phyloP scores from a whole-genome alignment of 2,888 invertebrate genomes.

The Ptilodon capucinus region DNA sequence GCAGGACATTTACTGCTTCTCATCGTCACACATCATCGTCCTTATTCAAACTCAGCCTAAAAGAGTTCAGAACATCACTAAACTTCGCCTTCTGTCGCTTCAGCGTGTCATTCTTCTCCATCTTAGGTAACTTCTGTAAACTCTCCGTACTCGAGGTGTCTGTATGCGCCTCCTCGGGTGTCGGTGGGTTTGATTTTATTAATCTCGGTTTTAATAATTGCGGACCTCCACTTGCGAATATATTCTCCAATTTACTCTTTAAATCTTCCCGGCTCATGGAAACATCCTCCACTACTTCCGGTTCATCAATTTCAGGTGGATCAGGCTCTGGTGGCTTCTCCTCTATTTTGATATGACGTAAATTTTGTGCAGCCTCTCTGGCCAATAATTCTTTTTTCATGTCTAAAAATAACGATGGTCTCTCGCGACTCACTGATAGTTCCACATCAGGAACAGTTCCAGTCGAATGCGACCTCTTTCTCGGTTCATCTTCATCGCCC shows the following conservation, averaged over 20 bases:
- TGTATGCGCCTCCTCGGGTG: conserved; percentile 63
- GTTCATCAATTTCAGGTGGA: conserved; percentile 23
- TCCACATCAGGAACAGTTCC: conserved; percentile 56
- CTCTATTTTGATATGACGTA: conserved; percentile 51
- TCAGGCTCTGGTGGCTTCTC: conserved; percentile 21
- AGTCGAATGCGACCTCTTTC: conserved; percentile 64
- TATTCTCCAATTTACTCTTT: conserved; percentile 67
- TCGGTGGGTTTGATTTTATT: conserved; percentile 65
- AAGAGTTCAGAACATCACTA: conserved; percentile 70
- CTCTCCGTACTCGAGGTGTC: conserved; percentile 63
- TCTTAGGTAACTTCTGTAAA: conserved; percentile 60
- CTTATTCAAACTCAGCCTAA: conserved; percentile 63
- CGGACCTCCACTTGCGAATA: conserved; percentile 66
- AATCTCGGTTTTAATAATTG: conserved; percentile 56
- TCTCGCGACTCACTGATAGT: conserved; percentile 38
- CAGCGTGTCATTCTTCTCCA: conserved; percentile 73
- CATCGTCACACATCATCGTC: conserved; percentile 57
- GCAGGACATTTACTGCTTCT: conserved; percentile 8
- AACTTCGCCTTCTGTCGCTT: conserved; percentile 71
- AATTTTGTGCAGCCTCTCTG: conserved; percentile 46
- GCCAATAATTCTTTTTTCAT: conserved; percentile 65
- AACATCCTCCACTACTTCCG: conserved; percentile 46
- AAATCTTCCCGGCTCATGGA: conserved; percentile 65
- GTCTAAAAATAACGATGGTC: conserved; percentile 56
- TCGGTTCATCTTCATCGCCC: conserved; percentile 53